These are phyloP conservation scores for Nymphalis io DNA, from an alignment of 1,140 invertebrate genomes.

Conservation along the genomic window DNA sequence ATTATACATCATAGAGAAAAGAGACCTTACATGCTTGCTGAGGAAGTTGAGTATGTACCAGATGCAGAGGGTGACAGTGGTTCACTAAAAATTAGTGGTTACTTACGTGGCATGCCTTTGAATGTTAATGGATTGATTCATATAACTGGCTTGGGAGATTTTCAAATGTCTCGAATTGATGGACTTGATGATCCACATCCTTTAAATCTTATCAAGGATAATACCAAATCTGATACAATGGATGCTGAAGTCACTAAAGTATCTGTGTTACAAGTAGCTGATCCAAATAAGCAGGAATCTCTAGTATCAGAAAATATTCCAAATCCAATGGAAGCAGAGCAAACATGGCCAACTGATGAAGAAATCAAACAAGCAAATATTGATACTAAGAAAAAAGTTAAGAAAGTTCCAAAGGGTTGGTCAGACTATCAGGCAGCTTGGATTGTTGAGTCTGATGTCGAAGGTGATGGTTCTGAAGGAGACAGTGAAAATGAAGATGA, in stretches of 20 bases:
- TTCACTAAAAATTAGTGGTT: constrained; percentile 92
- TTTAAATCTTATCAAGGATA: constrained; percentile 81
- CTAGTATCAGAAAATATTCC: constrained; percentile 90
- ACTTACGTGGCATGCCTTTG: constrained; percentile 89
- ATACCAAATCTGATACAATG: constrained; percentile 60
- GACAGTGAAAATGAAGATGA: constrained; percentile 64
- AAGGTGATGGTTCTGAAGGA: constrained; percentile 73
- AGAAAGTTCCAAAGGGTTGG: constrained; percentile 95
- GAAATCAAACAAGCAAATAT: constrained; percentile 89
- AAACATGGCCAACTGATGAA: constrained; percentile 97
- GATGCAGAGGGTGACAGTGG: constrained; percentile 83
- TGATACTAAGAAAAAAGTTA: constrained; percentile 85
- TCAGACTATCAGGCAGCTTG: constrained; percentile 98
- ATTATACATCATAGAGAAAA: constrained; percentile 87
- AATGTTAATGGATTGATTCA: constrained; percentile 95
- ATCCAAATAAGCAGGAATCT: constrained; percentile 87
- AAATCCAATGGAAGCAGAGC: constrained; percentile 96
- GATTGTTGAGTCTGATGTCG: constrained; percentile 86
- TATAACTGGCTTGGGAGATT: constrained; percentile 94
- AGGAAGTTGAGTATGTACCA: constrained; percentile 87
- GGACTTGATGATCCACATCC: constrained; percentile 88
- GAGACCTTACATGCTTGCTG: constrained; percentile 90
- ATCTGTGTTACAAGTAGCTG: constrained; percentile 83
- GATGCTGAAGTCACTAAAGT: constrained; percentile 64
- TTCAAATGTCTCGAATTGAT: constrained; percentile 93